phyloP scores from a whole-genome alignment of 2,797 vertebrate genomes.

The Parauchenoglanis punctatus region DNA sequence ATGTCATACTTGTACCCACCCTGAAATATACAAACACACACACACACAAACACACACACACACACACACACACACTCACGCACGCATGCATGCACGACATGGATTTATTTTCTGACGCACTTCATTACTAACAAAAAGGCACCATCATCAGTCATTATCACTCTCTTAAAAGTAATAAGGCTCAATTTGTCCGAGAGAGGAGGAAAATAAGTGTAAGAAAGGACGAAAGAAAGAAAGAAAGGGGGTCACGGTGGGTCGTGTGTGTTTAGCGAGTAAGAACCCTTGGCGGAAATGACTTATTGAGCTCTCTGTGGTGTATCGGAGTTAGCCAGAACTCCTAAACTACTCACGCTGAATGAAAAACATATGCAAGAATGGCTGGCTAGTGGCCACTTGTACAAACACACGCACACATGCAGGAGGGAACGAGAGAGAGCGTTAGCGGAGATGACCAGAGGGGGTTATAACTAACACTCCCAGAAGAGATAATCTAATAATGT shows the following conservation, averaged over 20 bases:
- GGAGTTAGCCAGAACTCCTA: constrained; percentile 44
- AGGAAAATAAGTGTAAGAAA: background rate
- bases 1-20: constrained; percentile 2
- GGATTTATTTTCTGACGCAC: constrained; percentile 13
- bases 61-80: background rate
- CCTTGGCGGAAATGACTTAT: constrained; percentile 48
- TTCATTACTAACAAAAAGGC: constrained; percentile 8
- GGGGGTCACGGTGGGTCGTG: constrained; percentile 30
- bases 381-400: constrained; percentile 32
- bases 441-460: constrained; percentile 34
- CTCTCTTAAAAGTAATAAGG: constrained; percentile 20
- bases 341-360: constrained; percentile 48
- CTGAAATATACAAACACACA: background rate
- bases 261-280: constrained; percentile 34
- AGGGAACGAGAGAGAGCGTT: constrained; percentile 19
- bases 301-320: constrained; percentile 46
- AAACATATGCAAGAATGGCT: constrained; percentile 50
- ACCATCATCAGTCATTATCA: constrained; percentile 28
- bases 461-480: constrained; percentile 43
- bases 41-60: background rate
- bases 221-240: constrained; percentile 1
- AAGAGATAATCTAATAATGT: constrained; percentile 36
- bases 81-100: background rate
- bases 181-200: background rate
- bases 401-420: constrained; percentile 36